These are phyloP conservation scores for Aeoliscus strigatus DNA, from an alignment of 2,797 vertebrate species.

Conservation along the genomic window DNA sequence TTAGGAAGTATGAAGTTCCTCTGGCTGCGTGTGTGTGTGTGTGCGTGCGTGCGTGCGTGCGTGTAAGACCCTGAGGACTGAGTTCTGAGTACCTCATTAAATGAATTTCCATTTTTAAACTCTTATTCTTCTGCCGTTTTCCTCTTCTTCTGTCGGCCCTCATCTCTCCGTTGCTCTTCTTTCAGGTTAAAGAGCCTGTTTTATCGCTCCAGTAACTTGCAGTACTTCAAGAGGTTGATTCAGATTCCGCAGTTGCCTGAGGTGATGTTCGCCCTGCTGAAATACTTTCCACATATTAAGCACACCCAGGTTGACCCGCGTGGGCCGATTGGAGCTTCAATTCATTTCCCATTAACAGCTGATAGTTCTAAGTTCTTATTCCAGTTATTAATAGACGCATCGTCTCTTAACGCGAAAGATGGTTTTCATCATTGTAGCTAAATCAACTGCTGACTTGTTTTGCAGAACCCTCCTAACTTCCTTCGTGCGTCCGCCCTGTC, in stretches of 20 bases:
- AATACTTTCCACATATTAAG: constrained; percentile 1
- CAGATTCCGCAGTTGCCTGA: constrained; percentile 98
- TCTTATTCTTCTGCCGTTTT: constrained; percentile 1
- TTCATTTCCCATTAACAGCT: no score
- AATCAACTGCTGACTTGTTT: no score
- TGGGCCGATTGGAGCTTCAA: not conserved
- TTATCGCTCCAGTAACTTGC: constrained; percentile 97
- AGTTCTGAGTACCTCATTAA: constrained; percentile 8
- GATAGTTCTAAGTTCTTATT: not conserved
- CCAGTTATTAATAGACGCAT: not conserved
- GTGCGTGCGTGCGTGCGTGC: constrained; percentile 1
- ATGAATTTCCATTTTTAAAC: constrained; percentile 13
- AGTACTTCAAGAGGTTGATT: constrained; percentile 97
- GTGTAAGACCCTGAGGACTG: constrained; percentile 6
- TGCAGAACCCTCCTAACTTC: constrained; percentile 94
- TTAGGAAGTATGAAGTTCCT: constrained; percentile 84
- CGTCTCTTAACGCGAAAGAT: not conserved
- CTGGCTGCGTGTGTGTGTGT: constrained; percentile 5
- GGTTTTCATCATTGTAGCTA: no score
- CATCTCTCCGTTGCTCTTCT: constrained; percentile 3
- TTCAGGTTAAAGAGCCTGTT: constrained; percentile 92
- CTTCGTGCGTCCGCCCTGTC: constrained; percentile 93
- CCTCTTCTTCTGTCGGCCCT: not conserved
- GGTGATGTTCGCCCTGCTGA: constrained; percentile 69
- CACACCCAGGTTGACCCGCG: constrained; percentile 1